Percentiles rank a stretch among this genome's conserved stretches.
Evolutionary conservation across 2,888 invertebrate genomes (phyloP).

Genomic region (Torymus aiolomorphi): DNA sequence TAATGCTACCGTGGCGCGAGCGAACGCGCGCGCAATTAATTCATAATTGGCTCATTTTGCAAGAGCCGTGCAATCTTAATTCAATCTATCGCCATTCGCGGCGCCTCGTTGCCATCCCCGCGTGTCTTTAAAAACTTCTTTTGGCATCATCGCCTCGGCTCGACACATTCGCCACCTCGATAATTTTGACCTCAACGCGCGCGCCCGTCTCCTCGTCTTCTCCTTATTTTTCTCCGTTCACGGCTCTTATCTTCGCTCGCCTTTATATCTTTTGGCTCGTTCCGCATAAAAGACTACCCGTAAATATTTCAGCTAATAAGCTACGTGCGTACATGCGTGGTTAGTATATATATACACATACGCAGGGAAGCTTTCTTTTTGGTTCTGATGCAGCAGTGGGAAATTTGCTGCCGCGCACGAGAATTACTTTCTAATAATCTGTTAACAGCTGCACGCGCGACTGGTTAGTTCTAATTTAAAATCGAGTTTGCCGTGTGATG

Average conservation of each 20-base stretch:
- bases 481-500: background rate
- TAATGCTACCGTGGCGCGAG: slow-evolving; percentile 70
- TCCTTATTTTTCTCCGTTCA: slow-evolving; percentile 1
- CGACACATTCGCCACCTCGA: slow-evolving; percentile 60
- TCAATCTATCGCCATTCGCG: slow-evolving; percentile 74
- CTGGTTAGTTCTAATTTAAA: slow-evolving; percentile 35
- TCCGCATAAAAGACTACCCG: slow-evolving; percentile 1
- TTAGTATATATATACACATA: too few species aligned
- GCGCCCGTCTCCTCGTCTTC: slow-evolving; percentile 44
- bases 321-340: background rate
- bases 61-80: slow-evolving; percentile 73
- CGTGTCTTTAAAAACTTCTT: slow-evolving; percentile 62
- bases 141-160: slow-evolving; percentile 59
- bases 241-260: background rate
- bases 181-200: slow-evolving; percentile 65
- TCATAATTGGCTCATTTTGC: slow-evolving; percentile 74
- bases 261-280: background rate
- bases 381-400: slow-evolving; percentile 23
- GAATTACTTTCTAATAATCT: slow-evolving; percentile 43
- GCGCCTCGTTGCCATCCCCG: slow-evolving; percentile 69
- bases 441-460: background rate
- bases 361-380: slow-evolving; percentile 39
- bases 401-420: slow-evolving; percentile 17
- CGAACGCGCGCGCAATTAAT: slow-evolving; percentile 73
- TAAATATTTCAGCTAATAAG: slow-evolving; percentile 49